Conservation (phyloP, 2,113 vertebrate species). For the Oreamnos americanus region DNA sequence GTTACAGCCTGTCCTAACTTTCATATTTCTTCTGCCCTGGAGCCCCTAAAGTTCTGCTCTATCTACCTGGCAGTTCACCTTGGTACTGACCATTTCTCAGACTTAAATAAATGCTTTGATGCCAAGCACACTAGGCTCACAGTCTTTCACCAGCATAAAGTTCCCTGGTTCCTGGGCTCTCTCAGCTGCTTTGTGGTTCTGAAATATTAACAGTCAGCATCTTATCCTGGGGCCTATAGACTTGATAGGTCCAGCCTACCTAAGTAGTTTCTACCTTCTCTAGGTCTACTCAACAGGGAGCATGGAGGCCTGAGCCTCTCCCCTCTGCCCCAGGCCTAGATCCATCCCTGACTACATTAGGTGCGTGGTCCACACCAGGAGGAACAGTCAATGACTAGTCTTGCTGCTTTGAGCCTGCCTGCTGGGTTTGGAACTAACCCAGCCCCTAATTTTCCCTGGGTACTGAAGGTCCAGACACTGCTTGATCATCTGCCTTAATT, state of each 20-base stretch:
- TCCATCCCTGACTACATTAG: neutral
- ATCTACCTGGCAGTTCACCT: neutral
- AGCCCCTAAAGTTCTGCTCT: neutral
- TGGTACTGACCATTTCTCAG: neutral
- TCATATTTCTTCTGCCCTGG: neutral
- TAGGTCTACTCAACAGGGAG: neutral
- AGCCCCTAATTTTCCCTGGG: neutral
- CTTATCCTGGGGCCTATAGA: neutral
- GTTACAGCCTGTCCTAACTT: neutral
- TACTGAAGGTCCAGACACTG: neutral
- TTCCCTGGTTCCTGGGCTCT: neutral
- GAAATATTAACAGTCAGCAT: neutral
- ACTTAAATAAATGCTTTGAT: neutral
- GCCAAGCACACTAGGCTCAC: neutral
- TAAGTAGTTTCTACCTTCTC: neutral
- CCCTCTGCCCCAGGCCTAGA: neutral
- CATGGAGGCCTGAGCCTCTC: neutral
- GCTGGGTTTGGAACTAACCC: neutral
- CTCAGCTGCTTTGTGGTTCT: neutral
- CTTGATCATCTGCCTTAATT: neutral
- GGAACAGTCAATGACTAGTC: neutral
- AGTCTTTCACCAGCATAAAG: neutral
- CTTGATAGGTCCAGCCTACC: neutral
- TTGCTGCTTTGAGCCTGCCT: neutral
- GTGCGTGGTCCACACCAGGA: neutral